Evolutionary conservation across 1,140 invertebrate species (phyloP), one percentile per base, ranked within the genome.

Genomic region (Ephestia elutella): DNA sequence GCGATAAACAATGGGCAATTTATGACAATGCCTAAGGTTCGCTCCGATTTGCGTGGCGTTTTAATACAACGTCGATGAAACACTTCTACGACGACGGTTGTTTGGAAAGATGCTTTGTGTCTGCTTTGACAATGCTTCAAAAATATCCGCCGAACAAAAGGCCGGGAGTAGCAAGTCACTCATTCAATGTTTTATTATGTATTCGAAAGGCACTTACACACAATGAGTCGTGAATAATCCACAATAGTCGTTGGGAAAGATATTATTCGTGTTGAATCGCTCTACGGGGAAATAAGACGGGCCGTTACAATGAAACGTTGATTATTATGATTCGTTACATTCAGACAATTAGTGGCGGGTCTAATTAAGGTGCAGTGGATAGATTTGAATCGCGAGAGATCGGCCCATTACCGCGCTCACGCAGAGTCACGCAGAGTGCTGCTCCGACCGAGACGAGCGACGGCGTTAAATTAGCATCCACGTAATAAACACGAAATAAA

Each of bases 171-270:
- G 72, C 68, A 70, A 60, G 56, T 61, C 65, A 80, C 73, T 76
- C 79, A 80, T 82, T 72, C 69, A 30, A 63, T 56, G 73, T 70
- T 76, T 77, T 73, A 76, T 82, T 78, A 72, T 75, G 66, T 66
- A 70, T 73, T 79, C 72, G 73, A 80, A 77, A 81, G 71, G 65
- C 62, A 44, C 38, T 44, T 44, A 44, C 38, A 75, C 69, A 79
- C 81, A 82, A 84, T 81, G 79, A 78, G 59, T 77, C 73, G 78
- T 80, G 75, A 79, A 80, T 80, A 81, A 80, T 80, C 68, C 68
- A 77, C 80, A 73, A 80, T 77, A 67, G 71, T 61, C 68, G 68
- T 65, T 70, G 67, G 72, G 69, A 79, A 73, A 72, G 69, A 69
- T 68, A 78, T 70, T 73, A 68, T 76, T 70, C 63, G 65, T 66